A percentile compares a stretch with the other conserved stretches of the same genome.
Evolutionary conservation across 2,888 invertebrate species (phyloP).

Genomic region (Drosophila histrio): DNA sequence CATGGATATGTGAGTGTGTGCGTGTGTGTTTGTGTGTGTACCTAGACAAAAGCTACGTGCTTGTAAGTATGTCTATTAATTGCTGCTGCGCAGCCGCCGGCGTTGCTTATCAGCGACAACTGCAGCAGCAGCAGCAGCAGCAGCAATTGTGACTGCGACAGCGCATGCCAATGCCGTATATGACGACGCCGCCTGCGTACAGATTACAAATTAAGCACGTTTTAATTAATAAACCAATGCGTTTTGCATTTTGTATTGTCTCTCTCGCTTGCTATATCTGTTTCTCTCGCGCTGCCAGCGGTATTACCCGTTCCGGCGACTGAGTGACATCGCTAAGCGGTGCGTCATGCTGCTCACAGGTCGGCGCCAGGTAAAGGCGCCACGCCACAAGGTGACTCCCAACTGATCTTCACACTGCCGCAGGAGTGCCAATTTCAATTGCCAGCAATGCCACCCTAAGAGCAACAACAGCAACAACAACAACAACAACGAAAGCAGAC

Average conservation of each 20-base stretch:
- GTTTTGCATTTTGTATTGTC: constrained; percentile 27
- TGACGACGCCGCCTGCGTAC: constrained; percentile 32
- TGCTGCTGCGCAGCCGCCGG: constrained; percentile 24
- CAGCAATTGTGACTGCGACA: constrained; percentile 5
- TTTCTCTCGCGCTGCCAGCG: not conserved
- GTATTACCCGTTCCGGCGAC: constrained; percentile 19
- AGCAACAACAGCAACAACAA: constrained; percentile 13
- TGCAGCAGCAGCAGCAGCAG: too few species aligned
- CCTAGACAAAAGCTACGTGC: constrained; percentile 20
- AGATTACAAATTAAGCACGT: constrained; percentile 63
- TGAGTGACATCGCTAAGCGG: constrained; percentile 21
- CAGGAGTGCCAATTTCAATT: constrained; percentile 49
- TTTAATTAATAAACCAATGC: constrained; percentile 49
- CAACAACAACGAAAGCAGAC: not conserved
- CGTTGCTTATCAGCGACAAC: constrained; percentile 37
- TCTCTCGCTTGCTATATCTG: not conserved
- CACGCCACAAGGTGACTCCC: constrained; percentile 4
- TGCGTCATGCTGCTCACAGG: constrained; percentile 45
- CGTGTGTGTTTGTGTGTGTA: not conserved
- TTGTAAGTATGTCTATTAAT: not conserved
- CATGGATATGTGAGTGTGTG: not conserved
- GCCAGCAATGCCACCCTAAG: constrained; percentile 15
- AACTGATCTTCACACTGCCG: constrained; percentile 9
- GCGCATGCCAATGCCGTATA: constrained; percentile 44
- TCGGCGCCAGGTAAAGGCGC: constrained; percentile 16